These are phyloP conservation scores for Julus scandinavius DNA, from an alignment of 2,888 invertebrate species.

Conservation along the genomic window DNA sequence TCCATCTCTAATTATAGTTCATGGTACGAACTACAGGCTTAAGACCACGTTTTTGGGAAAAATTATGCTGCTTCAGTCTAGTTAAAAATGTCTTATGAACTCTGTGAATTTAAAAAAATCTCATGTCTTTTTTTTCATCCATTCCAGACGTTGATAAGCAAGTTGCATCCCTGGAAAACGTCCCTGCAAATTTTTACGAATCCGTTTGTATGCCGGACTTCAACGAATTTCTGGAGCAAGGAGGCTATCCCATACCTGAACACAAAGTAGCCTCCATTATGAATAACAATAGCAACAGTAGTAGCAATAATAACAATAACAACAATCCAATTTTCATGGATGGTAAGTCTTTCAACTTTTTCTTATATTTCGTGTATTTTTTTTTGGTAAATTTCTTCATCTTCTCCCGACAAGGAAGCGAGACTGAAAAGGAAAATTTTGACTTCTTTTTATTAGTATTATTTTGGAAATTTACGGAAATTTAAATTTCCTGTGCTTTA, in stretches of 20 bases:
- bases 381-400: neutral
- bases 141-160: slow-evolving; percentile 75
- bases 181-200: slow-evolving; percentile 81
- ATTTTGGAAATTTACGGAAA: too few species aligned
- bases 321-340: slow-evolving; percentile 62
- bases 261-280: slow-evolving; percentile 63
- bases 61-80: too few species aligned
- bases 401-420: too few species aligned
- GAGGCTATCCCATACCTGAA: slow-evolving; percentile 69
- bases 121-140: neutral
- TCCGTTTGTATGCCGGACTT: slow-evolving; percentile 82
- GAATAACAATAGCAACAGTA: slow-evolving; percentile 61
- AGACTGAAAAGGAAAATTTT: neutral
- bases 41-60: too few species aligned
- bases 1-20: slow-evolving; percentile 1
- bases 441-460: too few species aligned
- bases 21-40: too few species aligned
- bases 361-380: neutral
- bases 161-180: slow-evolving; percentile 77
- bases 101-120: neutral
- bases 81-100: too few species aligned
- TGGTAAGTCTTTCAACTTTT: slow-evolving; percentile 50
- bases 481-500: too few species aligned
- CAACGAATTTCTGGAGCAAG: slow-evolving; percentile 75
- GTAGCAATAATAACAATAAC: slow-evolving; percentile 67